Base-by-base conservation (phyloP, 1,140 invertebrate genomes). In the Mactra quadrangularis region DNA sequence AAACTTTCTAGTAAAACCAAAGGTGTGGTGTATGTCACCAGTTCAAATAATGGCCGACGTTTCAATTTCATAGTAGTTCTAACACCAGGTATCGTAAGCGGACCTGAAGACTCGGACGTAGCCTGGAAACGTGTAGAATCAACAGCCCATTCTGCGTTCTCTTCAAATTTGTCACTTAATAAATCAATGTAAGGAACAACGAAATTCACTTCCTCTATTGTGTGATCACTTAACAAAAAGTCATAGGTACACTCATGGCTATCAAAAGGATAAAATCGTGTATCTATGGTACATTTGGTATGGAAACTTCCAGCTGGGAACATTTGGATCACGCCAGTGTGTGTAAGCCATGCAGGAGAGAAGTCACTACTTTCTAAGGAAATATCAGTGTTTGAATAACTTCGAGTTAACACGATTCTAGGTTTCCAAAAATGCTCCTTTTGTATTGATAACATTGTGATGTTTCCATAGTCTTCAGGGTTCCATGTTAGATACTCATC, bases 401-500 rank as follows among this genome's bases (percentile, higher is more conserved):
- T 7, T 31, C 31, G 25, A 2, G 13, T 53, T 1, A 33, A 53
- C 38, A 11, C 27, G 15, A 72, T 33, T 3, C 55, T 27, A 6
- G 70, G 70, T 72, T 57, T 55, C 70, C 70, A 72, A 15, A 57
- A 9, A 13, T 1, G 9, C 0, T 27, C 70, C 22, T 55, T 72
- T 33, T 47, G 70, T 29, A 72, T 38, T 13, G 50, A n/a, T 19
- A 72, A n/a, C 0, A 11, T 27, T 35, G 33, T 17, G 11, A 52
- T 72, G 3, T 47, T 47, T 17, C 52, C 52, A 17, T 72, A 72
- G 11, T 29, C 11, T 29, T 47, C 25, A 6, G 70, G 70, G 33
- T 57, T 22, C 70, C 70, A 72, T n/a, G 50, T 72, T 3, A 72
- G 19, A 31, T 35, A 41, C 13, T 72, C 70, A 45, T 72, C 70